These are phyloP conservation scores for Hycleus cichorii DNA, from an alignment of 1,140 invertebrate species.

Conservation along the genomic window DNA sequence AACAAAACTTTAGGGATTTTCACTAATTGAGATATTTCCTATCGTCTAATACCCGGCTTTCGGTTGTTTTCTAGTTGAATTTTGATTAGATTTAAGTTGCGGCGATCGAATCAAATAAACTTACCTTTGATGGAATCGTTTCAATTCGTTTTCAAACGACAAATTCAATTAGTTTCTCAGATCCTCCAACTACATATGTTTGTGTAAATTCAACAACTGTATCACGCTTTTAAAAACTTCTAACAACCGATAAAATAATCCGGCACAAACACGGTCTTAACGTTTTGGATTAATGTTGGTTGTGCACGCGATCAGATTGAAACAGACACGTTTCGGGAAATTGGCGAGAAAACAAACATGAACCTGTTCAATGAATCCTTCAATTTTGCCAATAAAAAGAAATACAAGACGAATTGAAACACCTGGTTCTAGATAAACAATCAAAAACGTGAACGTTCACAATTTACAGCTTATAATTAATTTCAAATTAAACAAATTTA, in stretches of 20 bases:
- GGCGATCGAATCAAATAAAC: neutral
- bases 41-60: neutral
- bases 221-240: neutral
- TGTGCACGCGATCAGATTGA: slow-evolving; percentile 6
- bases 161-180: neutral
- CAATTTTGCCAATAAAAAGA: too few relatives aligned
- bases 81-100: neutral
- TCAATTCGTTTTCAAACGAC: neutral
- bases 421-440: too few relatives aligned
- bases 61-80: neutral
- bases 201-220: neutral
- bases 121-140: neutral
- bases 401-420: too few relatives aligned
- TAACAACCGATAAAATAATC: slow-evolving; percentile 3
- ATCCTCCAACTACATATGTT: neutral
- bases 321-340: neutral
- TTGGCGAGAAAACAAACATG: neutral
- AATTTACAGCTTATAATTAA: too few relatives aligned
- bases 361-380: too few relatives aligned
- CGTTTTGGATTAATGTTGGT: slow-evolving; percentile 4
- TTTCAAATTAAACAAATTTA: too few relatives aligned
- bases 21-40: neutral
- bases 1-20: neutral
- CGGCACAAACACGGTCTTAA: neutral
- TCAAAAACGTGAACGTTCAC: too few relatives aligned